Percentiles rank a stretch among this genome's conserved stretches.
phyloP scores from a whole-genome alignment of 1,140 invertebrate genomes.

The Bombus superbus region DNA sequence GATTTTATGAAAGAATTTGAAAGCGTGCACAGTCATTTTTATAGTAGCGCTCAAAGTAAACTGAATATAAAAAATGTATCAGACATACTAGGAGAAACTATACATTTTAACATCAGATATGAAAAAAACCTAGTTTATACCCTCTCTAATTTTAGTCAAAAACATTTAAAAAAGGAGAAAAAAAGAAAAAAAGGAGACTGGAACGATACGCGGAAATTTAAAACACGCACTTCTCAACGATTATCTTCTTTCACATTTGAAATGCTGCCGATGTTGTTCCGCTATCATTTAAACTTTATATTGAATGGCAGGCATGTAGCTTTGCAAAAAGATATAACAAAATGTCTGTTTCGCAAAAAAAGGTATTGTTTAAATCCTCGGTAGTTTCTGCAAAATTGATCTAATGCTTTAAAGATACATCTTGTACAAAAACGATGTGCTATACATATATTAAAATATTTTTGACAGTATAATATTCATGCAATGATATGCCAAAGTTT shows the following conservation, averaged over 20 bases:
- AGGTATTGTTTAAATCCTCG: constrained; percentile 45
- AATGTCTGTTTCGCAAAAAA: constrained; percentile 39
- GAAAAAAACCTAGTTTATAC: constrained; percentile 28
- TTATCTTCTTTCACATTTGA: constrained; percentile 42
- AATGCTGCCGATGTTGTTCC: constrained; percentile 51
- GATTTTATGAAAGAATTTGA: constrained; percentile 61
- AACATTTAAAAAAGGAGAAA: constrained; percentile 11
- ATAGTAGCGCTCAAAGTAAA: constrained; percentile 60
- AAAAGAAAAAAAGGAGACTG: background rate
- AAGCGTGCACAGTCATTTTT: constrained; percentile 63
- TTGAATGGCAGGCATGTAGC: constrained; percentile 38
- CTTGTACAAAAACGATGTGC: constrained; percentile 59
- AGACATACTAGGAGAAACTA: constrained; percentile 21
- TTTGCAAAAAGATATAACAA: constrained; percentile 36
- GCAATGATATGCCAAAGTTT: constrained; percentile 67
- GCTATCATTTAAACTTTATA: constrained; percentile 46
- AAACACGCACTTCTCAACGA: constrained; percentile 29
- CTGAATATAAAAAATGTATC: constrained; percentile 35
- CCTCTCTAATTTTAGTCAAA: constrained; percentile 37
- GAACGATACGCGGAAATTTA: constrained; percentile 19
- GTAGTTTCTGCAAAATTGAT: constrained; percentile 50
- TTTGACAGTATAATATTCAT: constrained; percentile 58
- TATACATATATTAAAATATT: constrained; percentile 56
- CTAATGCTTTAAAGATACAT: constrained; percentile 51
- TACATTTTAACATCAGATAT: constrained; percentile 31